A percentile compares a stretch with the other conserved stretches of the same genome.
These are phyloP conservation scores for Microctenopoma stevenorrisi DNA, from an alignment of 2,797 vertebrate species.

Conservation along the genomic window DNA sequence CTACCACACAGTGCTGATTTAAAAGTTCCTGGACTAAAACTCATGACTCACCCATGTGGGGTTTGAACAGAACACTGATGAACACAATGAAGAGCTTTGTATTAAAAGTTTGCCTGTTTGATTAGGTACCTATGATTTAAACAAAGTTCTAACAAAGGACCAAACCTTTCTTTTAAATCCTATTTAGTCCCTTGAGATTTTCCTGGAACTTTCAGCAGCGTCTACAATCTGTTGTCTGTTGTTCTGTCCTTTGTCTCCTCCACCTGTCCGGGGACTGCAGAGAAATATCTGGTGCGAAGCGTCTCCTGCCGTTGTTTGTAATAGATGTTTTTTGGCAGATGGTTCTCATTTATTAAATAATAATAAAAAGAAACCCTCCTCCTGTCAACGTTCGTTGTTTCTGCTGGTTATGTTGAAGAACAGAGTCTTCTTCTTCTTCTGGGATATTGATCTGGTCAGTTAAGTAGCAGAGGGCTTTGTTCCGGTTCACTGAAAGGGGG, in stretches of 20 bases:
- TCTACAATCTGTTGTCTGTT: slow-evolving; percentile 1
- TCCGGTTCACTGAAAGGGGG: too few species aligned
- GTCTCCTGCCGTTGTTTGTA: not conserved
- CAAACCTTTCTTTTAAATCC: not conserved
- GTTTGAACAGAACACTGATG: not conserved
- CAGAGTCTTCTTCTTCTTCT: too few species aligned
- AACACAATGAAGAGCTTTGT: not conserved
- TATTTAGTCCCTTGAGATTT: not conserved
- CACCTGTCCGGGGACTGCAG: slow-evolving; percentile 18
- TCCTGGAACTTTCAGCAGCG: not conserved
- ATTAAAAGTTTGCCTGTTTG: not conserved
- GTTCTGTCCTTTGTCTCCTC: slow-evolving; percentile 2
- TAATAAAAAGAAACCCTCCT: too few species aligned
- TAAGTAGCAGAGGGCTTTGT: too few species aligned
- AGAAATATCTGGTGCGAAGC: not conserved
- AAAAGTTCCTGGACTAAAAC: not conserved
- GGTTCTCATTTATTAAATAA: not conserved
- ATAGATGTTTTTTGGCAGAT: not conserved
- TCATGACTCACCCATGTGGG: not conserved
- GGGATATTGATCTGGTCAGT: too few species aligned
- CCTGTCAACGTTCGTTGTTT: not conserved
- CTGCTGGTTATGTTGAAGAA: not conserved
- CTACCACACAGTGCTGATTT: not conserved
- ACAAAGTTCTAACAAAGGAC: not conserved
- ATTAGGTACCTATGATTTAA: not conserved